These are phyloP conservation scores for Diplazon laetatorius DNA, from an alignment of 2,888 invertebrate species.

Conservation along the genomic window DNA sequence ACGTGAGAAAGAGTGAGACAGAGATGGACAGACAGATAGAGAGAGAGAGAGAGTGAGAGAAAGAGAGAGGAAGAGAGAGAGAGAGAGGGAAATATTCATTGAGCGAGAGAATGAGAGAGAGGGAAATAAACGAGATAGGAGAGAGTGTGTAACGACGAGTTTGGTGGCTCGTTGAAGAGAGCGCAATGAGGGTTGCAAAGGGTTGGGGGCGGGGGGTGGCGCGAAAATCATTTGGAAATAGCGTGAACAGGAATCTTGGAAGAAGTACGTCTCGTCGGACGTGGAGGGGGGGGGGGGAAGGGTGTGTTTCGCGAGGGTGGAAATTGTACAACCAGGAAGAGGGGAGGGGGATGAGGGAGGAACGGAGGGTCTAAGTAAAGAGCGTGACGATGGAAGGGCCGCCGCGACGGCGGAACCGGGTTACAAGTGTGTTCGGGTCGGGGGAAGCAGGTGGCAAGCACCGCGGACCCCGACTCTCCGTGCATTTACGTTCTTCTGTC, in stretches of 20 bases:
- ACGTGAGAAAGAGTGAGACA: background rate
- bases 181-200: background rate
- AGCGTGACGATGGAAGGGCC: conserved; percentile 53
- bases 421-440: conserved; percentile 75
- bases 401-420: conserved; percentile 65
- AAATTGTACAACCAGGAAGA: conserved; percentile 40
- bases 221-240: conserved; percentile 46
- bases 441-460: conserved; percentile 72
- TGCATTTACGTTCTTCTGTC: conserved; percentile 9
- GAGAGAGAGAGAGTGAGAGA: background rate
- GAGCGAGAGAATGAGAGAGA: conserved; percentile 34
- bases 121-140: conserved; percentile 55
- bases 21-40: background rate
- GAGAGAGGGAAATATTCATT: background rate
- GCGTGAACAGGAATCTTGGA: conserved; percentile 52
- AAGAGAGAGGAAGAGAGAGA: background rate
- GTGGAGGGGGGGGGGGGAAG: conserved; percentile 6
- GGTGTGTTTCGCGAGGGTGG: conserved; percentile 28
- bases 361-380: conserved; percentile 50
- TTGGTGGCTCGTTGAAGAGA: background rate
- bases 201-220: conserved; percentile 11
- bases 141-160: conserved; percentile 23
- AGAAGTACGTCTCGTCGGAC: background rate
- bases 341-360: conserved; percentile 4
- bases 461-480: background rate